These are phyloP conservation scores for Chromobotia macracanthus DNA, from an alignment of 2,797 vertebrate species.

Conservation along the genomic window DNA sequence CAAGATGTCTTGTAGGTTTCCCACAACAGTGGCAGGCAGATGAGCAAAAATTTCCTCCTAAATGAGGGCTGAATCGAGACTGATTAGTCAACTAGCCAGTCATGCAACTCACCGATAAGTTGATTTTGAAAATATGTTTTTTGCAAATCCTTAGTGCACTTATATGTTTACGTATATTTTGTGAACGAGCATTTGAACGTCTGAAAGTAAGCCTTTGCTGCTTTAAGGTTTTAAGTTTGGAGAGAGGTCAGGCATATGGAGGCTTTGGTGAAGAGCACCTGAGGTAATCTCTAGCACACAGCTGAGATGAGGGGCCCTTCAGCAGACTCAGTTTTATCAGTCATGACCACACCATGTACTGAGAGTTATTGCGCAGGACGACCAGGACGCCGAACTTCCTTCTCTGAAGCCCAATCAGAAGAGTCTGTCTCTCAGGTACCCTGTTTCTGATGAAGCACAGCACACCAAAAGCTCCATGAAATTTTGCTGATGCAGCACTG, in stretches of 20 bases:
- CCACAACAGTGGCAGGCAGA: not conserved
- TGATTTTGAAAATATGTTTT: too few relatives aligned
- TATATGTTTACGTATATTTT: too few relatives aligned
- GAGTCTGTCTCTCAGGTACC: constrained; percentile 23
- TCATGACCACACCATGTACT: constrained; percentile 40
- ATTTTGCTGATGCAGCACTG: constrained; percentile 24
- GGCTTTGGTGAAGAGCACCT: not conserved
- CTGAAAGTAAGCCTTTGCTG: too few relatives aligned
- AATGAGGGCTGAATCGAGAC: too few relatives aligned
- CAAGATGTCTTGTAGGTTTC: not conserved
- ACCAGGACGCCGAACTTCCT: constrained; percentile 20
- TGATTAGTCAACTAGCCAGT: not conserved
- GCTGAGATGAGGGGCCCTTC: constrained; percentile 16
- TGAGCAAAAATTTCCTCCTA: not conserved
- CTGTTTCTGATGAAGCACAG: constrained; percentile 28
- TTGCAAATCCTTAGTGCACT: too few relatives aligned
- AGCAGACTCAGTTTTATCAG: constrained; percentile 49
- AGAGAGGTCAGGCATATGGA: constrained; percentile 32
- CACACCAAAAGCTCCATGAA: constrained; percentile 10
- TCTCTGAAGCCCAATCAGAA: constrained; percentile 18
- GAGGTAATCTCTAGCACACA: constrained; percentile 14
- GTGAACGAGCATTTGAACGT: too few relatives aligned
- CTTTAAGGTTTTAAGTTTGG: too few relatives aligned
- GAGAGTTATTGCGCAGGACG: constrained; percentile 2
- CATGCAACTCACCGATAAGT: not conserved